Conservation (phyloP, 1,140 invertebrate genomes). For the Wiebesia pumilae region DNA sequence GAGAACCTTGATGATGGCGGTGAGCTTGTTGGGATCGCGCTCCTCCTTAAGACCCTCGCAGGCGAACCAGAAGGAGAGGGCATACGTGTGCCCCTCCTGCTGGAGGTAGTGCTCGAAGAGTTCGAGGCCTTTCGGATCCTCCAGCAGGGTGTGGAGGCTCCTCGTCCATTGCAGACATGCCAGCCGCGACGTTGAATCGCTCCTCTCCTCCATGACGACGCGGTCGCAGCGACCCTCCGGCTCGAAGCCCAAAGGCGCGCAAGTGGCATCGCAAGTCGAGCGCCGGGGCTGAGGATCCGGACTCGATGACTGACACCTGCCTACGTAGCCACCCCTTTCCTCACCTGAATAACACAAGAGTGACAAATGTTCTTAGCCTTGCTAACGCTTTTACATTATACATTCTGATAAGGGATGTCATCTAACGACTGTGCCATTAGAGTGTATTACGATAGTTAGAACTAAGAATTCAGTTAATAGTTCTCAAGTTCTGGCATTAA, state of each 20-base stretch:
- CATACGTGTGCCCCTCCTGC: slow-evolving; percentile 85
- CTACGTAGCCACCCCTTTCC: slow-evolving; percentile 71
- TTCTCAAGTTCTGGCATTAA: too few species aligned
- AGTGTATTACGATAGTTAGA: too few species aligned
- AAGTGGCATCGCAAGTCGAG: slow-evolving; percentile 72
- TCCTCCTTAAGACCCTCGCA: slow-evolving; percentile 91
- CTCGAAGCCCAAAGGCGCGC: slow-evolving; percentile 76
- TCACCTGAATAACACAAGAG: slow-evolving; percentile 63
- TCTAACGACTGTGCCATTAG: too few species aligned
- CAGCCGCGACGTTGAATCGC: slow-evolving; percentile 77
- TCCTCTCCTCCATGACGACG: slow-evolving; percentile 68
- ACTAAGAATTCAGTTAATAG: too few species aligned
- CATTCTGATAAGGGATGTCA: too few species aligned
- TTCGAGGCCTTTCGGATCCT: slow-evolving; percentile 89
- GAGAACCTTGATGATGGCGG: slow-evolving; percentile 50
- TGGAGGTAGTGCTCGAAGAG: slow-evolving; percentile 89
- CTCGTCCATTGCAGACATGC: slow-evolving; percentile 90
- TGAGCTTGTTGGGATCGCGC: slow-evolving; percentile 78
- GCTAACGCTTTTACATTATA: too few species aligned
- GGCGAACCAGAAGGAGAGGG: slow-evolving; percentile 93
- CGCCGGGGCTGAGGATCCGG: slow-evolving; percentile 74
- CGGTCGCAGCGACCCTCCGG: slow-evolving; percentile 74
- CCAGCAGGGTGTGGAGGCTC: slow-evolving; percentile 85
- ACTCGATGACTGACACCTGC: slow-evolving; percentile 69
- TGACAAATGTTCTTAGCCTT: too few species aligned